Evolutionary conservation across 2,113 vertebrate genomes (phyloP).

Genomic region (Equus quagga): DNA sequence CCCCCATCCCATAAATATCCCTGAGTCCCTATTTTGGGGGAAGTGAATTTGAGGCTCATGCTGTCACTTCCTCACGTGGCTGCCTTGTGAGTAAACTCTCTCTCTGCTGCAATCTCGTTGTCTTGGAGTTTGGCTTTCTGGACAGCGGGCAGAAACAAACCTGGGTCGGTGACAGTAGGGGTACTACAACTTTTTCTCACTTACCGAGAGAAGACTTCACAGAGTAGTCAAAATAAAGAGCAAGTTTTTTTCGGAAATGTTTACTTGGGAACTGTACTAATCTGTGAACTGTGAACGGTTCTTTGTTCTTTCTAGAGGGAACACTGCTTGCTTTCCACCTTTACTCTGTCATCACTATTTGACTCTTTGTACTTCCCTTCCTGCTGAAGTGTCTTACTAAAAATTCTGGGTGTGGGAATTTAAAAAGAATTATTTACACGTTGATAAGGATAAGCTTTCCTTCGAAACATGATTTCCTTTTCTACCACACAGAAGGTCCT

Average conservation of each 20-base stretch:
- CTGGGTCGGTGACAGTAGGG: too few species aligned
- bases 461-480: background rate
- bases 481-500: background rate
- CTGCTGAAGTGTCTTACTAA: background rate
- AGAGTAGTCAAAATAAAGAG: background rate
- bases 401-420: background rate
- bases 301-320: background rate
- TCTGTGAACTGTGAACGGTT: background rate
- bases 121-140: too few species aligned
- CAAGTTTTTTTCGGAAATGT: background rate
- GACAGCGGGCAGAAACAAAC: too few species aligned
- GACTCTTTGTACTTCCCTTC: background rate
- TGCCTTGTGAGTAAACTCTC: too few species aligned
- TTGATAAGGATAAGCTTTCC: background rate
- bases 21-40: too few species aligned
- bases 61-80: too few species aligned
- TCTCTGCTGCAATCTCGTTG: too few species aligned
- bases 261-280: background rate
- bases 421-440: background rate
- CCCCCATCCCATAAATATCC: too few species aligned
- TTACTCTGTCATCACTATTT: background rate
- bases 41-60: too few species aligned
- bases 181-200: background rate
- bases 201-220: background rate
- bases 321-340: background rate